Conservation (phyloP, 2,888 invertebrate genomes). For the Sepiola atlantica region DNA sequence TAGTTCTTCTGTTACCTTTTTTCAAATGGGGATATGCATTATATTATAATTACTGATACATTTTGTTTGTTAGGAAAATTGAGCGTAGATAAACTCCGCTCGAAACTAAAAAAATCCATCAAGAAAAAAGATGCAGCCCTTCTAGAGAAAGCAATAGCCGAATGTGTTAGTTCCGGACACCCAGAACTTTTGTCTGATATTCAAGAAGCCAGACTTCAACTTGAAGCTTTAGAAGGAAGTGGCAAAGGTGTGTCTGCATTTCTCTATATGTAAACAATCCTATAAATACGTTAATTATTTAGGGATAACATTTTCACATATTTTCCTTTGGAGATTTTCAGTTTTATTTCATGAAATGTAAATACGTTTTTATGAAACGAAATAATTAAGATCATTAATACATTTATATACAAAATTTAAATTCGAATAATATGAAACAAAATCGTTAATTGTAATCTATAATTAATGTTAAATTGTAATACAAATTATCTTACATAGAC, state of each 20-base stretch:
- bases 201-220: background rate
- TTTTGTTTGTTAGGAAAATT: conserved; percentile 14
- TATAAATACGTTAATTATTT: background rate
- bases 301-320: too few species aligned
- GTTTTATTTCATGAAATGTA: too few species aligned
- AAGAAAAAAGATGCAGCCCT: background rate
- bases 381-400: too few species aligned
- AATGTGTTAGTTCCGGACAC: conserved; percentile 38
- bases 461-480: too few species aligned
- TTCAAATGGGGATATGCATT: background rate
- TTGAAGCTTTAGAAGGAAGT: conserved; percentile 36
- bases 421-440: too few species aligned
- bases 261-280: background rate
- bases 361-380: too few species aligned
- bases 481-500: too few species aligned
- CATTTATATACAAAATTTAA: too few species aligned
- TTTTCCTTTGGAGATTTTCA: too few species aligned
- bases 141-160: background rate
- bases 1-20: background rate
- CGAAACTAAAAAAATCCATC: background rate
- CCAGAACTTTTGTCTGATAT: background rate
- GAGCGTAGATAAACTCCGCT: background rate
- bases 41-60: background rate
- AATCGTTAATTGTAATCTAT: too few species aligned
- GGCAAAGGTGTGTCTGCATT: background rate